Conservation (phyloP, 2,797 vertebrate genomes). For the Orientallactaga sibirica region DNA sequence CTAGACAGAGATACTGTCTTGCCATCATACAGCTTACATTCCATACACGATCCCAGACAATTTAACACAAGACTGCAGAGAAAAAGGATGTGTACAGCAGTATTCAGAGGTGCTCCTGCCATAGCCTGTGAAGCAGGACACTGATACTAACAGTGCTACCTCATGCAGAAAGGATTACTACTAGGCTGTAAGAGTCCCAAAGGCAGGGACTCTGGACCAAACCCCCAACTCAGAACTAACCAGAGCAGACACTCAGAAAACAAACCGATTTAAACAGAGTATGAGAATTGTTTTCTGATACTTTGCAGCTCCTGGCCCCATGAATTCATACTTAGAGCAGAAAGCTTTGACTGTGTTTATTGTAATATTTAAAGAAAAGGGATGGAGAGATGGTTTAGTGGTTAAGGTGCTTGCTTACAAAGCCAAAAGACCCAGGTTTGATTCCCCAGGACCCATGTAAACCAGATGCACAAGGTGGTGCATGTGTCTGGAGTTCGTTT, state of each 20-base stretch:
- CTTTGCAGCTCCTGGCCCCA: neutral
- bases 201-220: neutral
- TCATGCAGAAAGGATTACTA: neutral
- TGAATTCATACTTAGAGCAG: neutral
- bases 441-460: too few relatives aligned
- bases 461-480: too few relatives aligned
- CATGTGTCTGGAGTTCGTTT: too few relatives aligned
- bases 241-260: neutral
- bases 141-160: neutral
- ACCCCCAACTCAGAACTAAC: neutral
- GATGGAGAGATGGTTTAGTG: too few relatives aligned
- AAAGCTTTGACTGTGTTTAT: neutral
- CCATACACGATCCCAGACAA: neutral
- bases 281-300: slow-evolving; percentile 10
- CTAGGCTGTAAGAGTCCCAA: neutral
- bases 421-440: too few relatives aligned
- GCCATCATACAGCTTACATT: neutral
- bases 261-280: slow-evolving; percentile 5
- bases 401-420: too few relatives aligned
- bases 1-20: neutral
- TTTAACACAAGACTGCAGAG: neutral
- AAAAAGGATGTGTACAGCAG: neutral
- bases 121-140: neutral
- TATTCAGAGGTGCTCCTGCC: neutral
- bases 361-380: neutral